phyloP scores from a whole-genome alignment of 2,888 invertebrate genomes.

The Mythimna lalbum region DNA sequence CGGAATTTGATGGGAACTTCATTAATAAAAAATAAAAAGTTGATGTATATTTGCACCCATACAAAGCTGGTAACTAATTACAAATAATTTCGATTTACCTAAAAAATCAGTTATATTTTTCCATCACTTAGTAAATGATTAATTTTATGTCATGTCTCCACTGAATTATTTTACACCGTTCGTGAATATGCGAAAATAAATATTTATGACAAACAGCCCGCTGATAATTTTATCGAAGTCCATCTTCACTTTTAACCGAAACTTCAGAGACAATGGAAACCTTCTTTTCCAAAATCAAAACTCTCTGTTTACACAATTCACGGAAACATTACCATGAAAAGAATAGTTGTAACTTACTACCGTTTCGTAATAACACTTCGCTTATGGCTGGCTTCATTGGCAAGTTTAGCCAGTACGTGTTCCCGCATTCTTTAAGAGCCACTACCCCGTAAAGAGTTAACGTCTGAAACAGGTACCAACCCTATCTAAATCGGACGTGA shows the following conservation, averaged over 20 bases:
- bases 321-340: constrained; percentile 11
- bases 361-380: constrained; percentile 44
- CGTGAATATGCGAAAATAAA: constrained; percentile 16
- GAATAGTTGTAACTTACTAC: constrained; percentile 55
- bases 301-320: constrained; percentile 21
- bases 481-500: constrained; percentile 67
- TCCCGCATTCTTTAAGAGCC: constrained; percentile 36
- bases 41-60: too few species aligned
- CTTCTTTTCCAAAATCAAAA: constrained; percentile 9
- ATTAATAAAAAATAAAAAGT: too few species aligned
- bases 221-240: constrained; percentile 29
- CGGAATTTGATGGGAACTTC: too few species aligned
- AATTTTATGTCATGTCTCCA: too few species aligned
- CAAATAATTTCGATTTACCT: too few species aligned
- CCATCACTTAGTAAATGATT: background rate
- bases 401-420: constrained; percentile 57
- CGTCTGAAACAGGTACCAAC: constrained; percentile 62
- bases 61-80: too few species aligned
- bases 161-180: background rate
- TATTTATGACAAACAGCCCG: constrained; percentile 21
- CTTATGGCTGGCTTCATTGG: constrained; percentile 62
- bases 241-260: constrained; percentile 12
- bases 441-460: constrained; percentile 58
- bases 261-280: constrained; percentile 13
- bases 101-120: too few species aligned